phyloP scores from a whole-genome alignment of 2,797 vertebrate genomes.

The Fringilla coelebs region DNA sequence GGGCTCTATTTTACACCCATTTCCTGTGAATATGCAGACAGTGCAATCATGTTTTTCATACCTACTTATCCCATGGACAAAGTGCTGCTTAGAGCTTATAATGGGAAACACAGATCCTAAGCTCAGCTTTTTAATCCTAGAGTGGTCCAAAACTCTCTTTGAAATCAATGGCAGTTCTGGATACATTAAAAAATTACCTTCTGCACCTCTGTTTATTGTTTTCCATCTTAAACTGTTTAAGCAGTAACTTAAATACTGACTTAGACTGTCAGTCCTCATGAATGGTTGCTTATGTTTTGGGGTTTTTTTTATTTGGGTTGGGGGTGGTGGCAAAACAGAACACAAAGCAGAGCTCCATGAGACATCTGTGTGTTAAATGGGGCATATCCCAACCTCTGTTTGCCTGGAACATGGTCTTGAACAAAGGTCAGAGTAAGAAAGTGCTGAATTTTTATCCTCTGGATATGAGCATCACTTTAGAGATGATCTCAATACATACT shows the following conservation, averaged over 20 bases:
- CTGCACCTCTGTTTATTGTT: background rate
- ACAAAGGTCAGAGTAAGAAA: background rate
- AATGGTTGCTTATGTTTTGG: background rate
- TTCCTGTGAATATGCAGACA: slow-evolving; percentile 49
- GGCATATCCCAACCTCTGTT: background rate
- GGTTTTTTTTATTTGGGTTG: background rate
- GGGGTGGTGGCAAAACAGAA: background rate
- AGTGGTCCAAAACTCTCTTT: background rate
- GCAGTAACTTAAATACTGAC: background rate
- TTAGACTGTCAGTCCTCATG: background rate
- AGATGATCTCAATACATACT: background rate
- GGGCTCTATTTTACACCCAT: slow-evolving; percentile 10
- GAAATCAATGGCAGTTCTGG: background rate
- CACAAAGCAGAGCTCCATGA: background rate
- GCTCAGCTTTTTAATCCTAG: background rate
- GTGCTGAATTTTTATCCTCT: background rate
- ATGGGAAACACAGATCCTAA: background rate
- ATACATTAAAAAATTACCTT: background rate
- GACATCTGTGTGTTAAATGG: background rate
- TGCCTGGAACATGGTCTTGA: background rate
- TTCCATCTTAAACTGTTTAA: background rate
- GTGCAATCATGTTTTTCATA: slow-evolving; percentile 53
- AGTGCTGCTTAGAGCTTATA: background rate
- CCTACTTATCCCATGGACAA: background rate
- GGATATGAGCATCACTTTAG: background rate